These are phyloP conservation scores for Marronus borbonicus DNA, from an alignment of 2,888 invertebrate species.

Conservation along the genomic window DNA sequence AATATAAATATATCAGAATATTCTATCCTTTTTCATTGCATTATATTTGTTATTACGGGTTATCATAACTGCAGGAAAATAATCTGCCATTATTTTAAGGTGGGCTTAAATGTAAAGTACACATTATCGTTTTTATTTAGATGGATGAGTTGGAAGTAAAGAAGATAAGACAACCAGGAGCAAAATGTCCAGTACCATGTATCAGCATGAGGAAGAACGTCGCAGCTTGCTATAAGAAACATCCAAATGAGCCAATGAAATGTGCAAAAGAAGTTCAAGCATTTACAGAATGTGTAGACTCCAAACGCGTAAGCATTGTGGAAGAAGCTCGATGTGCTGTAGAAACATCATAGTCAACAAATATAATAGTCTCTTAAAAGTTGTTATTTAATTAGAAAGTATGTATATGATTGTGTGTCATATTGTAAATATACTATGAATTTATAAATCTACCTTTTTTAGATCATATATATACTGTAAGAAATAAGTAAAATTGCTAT, in stretches of 20 bases:
- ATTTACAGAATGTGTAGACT: slow-evolving; percentile 76
- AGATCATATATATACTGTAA: too few species aligned
- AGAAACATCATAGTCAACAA: slow-evolving; percentile 9
- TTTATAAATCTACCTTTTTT: neutral
- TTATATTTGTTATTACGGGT: too few species aligned
- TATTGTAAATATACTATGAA: slow-evolving; percentile 39
- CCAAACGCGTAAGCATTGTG: slow-evolving; percentile 71
- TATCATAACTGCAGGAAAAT: too few species aligned
- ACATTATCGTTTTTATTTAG: slow-evolving; percentile 54
- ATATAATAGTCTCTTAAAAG: slow-evolving; percentile 23
- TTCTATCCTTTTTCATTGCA: too few species aligned
- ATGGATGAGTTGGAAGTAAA: slow-evolving; percentile 59
- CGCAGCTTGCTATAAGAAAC: slow-evolving; percentile 75
- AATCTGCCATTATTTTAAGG: too few species aligned
- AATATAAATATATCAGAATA: too few species aligned
- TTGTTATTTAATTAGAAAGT: slow-evolving; percentile 42
- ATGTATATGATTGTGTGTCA: slow-evolving; percentile 32
- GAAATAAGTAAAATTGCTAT: too few species aligned
- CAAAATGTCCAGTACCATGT: slow-evolving; percentile 71
- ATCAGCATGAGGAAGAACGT: slow-evolving; percentile 73
- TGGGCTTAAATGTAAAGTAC: neutral
- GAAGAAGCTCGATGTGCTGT: slow-evolving; percentile 51
- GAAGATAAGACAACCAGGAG: slow-evolving; percentile 27
- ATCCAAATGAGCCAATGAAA: slow-evolving; percentile 75
- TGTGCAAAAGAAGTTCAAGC: slow-evolving; percentile 76